A percentile compares a stretch with the other conserved stretches of the same genome.
These are phyloP conservation scores for Melinopterus prodromus DNA, from an alignment of 2,888 invertebrate genomes.

Conservation along the genomic window DNA sequence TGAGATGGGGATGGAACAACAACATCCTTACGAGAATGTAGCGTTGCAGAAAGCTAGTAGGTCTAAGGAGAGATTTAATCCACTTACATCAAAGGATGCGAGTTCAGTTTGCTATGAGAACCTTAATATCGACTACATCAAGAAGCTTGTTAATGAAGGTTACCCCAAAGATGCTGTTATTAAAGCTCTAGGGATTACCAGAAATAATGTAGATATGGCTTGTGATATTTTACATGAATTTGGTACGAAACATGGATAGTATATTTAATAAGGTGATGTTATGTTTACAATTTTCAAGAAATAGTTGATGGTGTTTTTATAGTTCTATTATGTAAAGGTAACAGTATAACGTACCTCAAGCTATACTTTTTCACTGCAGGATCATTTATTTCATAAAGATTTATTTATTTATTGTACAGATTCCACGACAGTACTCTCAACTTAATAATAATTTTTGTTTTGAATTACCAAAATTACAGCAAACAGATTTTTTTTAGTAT, in stretches of 20 bases:
- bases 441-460: too few relatives aligned
- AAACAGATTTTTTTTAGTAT: too few relatives aligned
- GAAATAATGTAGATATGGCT: conserved; percentile 95
- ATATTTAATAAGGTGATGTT: conserved; percentile 28
- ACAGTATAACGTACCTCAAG: not conserved
- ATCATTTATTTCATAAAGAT: too few relatives aligned
- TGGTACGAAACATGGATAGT: conserved; percentile 67
- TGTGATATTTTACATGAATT: conserved; percentile 93
- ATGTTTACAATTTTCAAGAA: not conserved
- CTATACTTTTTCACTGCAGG: too few relatives aligned
- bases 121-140: conserved; percentile 90
- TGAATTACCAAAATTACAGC: too few relatives aligned
- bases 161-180: conserved; percentile 92
- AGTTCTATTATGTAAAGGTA: conserved; percentile 15
- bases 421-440: too few relatives aligned
- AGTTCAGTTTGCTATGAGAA: conserved; percentile 78
- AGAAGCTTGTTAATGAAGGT: conserved; percentile 87
- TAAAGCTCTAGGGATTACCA: conserved; percentile 88
- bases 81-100: conserved; percentile 53
- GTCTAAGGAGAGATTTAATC: conserved; percentile 52
- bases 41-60: conserved; percentile 53
- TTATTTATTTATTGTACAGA: too few relatives aligned
- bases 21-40: conserved; percentile 51
- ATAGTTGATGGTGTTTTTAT: not conserved
- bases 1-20: conserved; percentile 45